Evolutionary conservation across 1,140 invertebrate genomes (phyloP).

Genomic region (Pseudomyrmex pallidus): DNA sequence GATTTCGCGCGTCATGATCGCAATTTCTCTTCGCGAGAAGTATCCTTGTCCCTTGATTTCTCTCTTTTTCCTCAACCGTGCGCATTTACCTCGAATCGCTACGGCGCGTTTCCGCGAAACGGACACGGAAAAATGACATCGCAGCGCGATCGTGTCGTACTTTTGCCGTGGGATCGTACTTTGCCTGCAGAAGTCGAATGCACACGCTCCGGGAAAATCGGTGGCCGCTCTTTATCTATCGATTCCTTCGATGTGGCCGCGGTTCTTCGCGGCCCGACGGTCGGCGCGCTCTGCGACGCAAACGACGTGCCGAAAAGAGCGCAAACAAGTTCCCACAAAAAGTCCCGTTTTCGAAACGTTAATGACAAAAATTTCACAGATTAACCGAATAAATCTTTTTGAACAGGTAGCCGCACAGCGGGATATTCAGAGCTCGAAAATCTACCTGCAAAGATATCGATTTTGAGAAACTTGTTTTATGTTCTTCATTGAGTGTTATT

Average conservation of each 20-base stretch:
- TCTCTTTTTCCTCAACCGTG: background rate
- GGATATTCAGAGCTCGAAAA: background rate
- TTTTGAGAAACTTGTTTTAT: background rate
- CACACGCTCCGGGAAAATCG: background rate
- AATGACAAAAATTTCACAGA: background rate
- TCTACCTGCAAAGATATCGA: background rate
- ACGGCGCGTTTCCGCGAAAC: background rate
- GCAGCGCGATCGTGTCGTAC: background rate
- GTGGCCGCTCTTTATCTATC: conserved; percentile 34
- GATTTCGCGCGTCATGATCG: no score
- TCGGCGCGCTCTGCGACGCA: conserved; percentile 3
- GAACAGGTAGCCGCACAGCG: background rate
- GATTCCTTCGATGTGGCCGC: conserved; percentile 36
- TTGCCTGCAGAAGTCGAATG: no score
- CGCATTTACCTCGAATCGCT: background rate
- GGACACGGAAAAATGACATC: no score
- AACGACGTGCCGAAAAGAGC: background rate
- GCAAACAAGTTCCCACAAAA: background rate
- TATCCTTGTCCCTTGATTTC: no score
- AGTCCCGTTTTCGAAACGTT: background rate
- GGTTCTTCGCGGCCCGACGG: conserved; percentile 5
- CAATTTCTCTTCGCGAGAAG: no score
- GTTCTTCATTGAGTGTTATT: no score
- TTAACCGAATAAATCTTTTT: background rate
- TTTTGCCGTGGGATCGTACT: background rate